Percentiles rank a stretch among this genome's conserved stretches.
phyloP scores from a whole-genome alignment of 2,888 invertebrate species.

The Clusia tigrina region DNA sequence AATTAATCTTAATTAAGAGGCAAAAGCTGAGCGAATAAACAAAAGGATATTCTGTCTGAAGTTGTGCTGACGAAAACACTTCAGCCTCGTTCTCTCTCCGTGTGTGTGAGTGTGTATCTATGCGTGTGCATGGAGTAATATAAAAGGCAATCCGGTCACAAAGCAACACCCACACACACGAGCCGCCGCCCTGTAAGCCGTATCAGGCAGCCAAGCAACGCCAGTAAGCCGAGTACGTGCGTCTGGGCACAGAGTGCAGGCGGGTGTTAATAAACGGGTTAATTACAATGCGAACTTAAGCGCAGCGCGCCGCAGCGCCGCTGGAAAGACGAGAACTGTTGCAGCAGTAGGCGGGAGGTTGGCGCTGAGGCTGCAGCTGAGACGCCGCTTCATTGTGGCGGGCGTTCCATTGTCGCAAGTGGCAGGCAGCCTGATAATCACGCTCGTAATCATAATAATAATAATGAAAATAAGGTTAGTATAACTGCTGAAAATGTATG shows the following conservation, averaged over 20 bases:
- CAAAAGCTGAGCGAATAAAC: no score
- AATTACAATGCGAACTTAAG: conserved; percentile 6
- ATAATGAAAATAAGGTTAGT: background rate
- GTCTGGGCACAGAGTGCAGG: background rate
- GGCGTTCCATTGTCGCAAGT: background rate
- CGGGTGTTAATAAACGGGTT: conserved; percentile 3
- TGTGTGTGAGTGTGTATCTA: no score
- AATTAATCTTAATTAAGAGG: no score
- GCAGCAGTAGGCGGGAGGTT: background rate
- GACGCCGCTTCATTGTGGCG: background rate
- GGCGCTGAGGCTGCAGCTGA: background rate
- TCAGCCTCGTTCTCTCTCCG: no score
- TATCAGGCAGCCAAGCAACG: no score
- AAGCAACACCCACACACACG: background rate
- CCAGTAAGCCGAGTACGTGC: background rate
- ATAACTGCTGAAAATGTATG: background rate
- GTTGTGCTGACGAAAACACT: no score
- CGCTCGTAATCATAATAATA: no score
- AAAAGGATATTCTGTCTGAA: no score
- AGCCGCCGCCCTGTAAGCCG: no score
- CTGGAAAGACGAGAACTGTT: background rate
- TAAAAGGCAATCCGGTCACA: background rate
- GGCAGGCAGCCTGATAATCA: background rate
- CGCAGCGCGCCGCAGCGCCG: no score
- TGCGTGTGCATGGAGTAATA: no score